Percentiles rank a stretch among this genome's conserved stretches.
Conservation (phyloP, 2,888 invertebrate genomes). For the Megastigmus dorsalis region DNA sequence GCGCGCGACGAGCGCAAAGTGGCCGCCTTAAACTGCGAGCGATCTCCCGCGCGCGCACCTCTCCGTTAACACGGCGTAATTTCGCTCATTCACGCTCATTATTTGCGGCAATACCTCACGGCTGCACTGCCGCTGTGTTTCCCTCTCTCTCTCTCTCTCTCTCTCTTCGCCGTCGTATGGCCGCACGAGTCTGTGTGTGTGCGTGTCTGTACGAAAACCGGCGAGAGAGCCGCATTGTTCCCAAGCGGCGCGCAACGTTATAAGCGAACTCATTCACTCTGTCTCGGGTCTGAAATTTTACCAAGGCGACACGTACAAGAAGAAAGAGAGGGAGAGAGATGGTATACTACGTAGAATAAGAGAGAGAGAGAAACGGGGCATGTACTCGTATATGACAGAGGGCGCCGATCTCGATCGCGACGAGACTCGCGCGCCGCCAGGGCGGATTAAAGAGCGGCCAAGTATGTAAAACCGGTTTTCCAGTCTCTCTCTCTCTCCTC, state of each 20-base stretch:
- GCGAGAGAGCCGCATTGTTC: not conserved
- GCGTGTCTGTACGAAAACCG: not conserved
- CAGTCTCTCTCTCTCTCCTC: not conserved
- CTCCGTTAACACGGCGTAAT: constrained; percentile 8
- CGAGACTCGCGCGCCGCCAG: constrained; percentile 20
- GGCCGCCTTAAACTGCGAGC: no score
- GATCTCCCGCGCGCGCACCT: no score
- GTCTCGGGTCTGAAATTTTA: constrained; percentile 5
- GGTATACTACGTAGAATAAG: no score
- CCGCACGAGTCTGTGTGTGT: not conserved
- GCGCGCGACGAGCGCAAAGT: no score
- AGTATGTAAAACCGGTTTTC: constrained; percentile 23
- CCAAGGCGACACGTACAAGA: not conserved
- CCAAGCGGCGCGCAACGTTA: not conserved
- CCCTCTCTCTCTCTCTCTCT: not conserved
- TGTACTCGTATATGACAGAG: constrained; percentile 33
- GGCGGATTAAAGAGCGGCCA: constrained; percentile 35
- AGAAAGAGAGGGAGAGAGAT: not conserved
- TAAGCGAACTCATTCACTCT: no score
- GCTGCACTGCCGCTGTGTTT: not conserved
- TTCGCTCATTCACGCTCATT: not conserved
- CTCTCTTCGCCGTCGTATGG: no score
- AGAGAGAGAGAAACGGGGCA: not conserved
- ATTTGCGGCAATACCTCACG: not conserved
- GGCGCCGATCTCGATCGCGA: constrained; percentile 39